phyloP scores from a whole-genome alignment of 2,797 vertebrate genomes.

The Pipistrellus pygmaeus region DNA sequence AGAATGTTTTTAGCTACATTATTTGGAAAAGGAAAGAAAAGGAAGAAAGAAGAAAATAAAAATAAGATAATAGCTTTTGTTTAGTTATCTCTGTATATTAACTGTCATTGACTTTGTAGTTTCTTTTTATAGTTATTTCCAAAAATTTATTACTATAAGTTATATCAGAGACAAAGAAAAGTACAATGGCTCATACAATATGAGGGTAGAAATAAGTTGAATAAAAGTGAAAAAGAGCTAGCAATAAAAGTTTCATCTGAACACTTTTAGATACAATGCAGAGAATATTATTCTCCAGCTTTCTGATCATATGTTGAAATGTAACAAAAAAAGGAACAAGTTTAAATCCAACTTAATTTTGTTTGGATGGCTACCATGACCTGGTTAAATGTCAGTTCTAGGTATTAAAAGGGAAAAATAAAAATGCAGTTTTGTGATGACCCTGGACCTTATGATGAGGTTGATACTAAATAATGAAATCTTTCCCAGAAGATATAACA shows the following conservation, averaged over 20 bases:
- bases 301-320: neutral
- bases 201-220: neutral
- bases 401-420: constrained; percentile 31
- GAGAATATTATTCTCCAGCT: neutral
- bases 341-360: constrained; percentile 10
- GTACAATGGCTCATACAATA: neutral
- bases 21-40: neutral
- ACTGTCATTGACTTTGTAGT: neutral
- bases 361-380: neutral
- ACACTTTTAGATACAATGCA: neutral
- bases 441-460: neutral
- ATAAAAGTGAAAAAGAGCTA: neutral
- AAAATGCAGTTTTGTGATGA: constrained; percentile 24
- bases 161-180: neutral
- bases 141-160: neutral
- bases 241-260: neutral
- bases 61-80: neutral
- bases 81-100: neutral
- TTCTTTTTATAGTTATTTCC: neutral
- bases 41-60: neutral
- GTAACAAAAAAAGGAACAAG: neutral
- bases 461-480: constrained; percentile 21
- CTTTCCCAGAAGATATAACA: constrained; percentile 47
- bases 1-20: neutral
- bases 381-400: neutral